A percentile compares a stretch with the other conserved stretches of the same genome.
Conservation (phyloP, 2,113 vertebrate species). For the Thalassoma bifasciatum region DNA sequence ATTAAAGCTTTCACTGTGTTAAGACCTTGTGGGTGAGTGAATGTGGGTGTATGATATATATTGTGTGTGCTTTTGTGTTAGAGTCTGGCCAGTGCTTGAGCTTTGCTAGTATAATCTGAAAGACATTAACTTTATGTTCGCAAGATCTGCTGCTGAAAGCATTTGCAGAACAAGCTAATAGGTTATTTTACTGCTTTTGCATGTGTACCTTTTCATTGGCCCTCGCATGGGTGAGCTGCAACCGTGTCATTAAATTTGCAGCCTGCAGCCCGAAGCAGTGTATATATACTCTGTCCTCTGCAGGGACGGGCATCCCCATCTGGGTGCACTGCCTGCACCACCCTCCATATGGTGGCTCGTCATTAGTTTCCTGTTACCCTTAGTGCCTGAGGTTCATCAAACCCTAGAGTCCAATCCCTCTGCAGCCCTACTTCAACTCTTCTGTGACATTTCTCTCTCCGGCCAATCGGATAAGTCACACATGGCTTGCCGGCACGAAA, state of each 20-base stretch:
- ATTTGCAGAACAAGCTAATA: constrained; percentile 32
- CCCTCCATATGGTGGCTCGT: constrained; percentile 73
- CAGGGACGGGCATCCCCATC: constrained; percentile 69
- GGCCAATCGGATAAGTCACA: constrained; percentile 78
- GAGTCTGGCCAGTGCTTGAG: neutral
- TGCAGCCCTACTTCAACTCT: constrained; percentile 67
- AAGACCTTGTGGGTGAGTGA: constrained; percentile 63
- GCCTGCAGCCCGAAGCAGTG: constrained; percentile 52
- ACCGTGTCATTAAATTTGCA: constrained; percentile 60
- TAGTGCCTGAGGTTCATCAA: constrained; percentile 66
- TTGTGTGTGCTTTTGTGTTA: constrained; percentile 31
- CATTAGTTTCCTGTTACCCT: constrained; percentile 73
- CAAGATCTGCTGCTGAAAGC: constrained; percentile 7
- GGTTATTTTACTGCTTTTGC: constrained; percentile 42
- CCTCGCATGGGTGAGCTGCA: no score
- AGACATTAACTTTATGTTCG: constrained; percentile 32
- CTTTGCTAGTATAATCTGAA: constrained; percentile 29
- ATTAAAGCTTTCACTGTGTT: constrained; percentile 74
- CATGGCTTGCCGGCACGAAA: constrained; percentile 76
- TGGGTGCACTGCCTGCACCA: constrained; percentile 63
- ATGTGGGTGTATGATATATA: constrained; percentile 31
- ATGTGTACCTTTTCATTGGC: constrained; percentile 45
- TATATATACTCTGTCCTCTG: constrained; percentile 63
- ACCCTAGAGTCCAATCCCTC: constrained; percentile 73
- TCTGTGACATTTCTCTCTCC: constrained; percentile 74